Evolutionary conservation across 2,888 invertebrate genomes (phyloP), one percentile per base, ranked within the genome.

Genomic region (Trichacis sp.): DNA sequence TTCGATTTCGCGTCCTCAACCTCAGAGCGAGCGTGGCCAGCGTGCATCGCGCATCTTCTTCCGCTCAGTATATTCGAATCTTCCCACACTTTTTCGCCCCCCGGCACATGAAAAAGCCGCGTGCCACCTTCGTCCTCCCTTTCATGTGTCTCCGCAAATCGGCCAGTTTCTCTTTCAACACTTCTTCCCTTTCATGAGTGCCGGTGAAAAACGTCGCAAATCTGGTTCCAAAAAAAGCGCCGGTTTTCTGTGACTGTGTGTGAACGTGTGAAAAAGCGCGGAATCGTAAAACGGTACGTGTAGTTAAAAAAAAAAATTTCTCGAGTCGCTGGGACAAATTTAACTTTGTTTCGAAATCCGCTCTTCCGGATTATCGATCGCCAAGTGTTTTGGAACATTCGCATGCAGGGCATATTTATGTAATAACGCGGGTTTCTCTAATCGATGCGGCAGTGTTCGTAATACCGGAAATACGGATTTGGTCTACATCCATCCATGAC

Each of bases 1-100:
- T 56, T 61, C 59, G 29, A 56, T 53, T 62, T 56, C 59, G 11
- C 36, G 46, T 48, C 49, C 33, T 61, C 30, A 43, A 47, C 50
- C 56, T 38, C 64, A 69, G 69, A 69, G 67, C 67, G 64, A 67
- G 62, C 64, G 69, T 69, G 69, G 69, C 64, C 61, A 66, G 61
- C 66, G 56, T 61, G 61, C 69, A 56, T 69, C 69, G 58, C 58
- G 54, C 43, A 45, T 61, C 55, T 56, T 45, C 42, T 56, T 48
- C 38, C 53, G 63, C 38, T 12, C 33, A 14, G 9, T 12, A 14
- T n/a, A n/a, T n/a, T 29, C 33, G 20, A 4, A 12, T 18, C 18
- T 8, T 18, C 33, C n/a, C n/a, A 17, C 14, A 15, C 40, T 43
- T 14, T n/a, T 15, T n/a, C 18, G 19, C 18, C 18, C 43, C 19